Evolutionary conservation across 2,113 vertebrate genomes (phyloP), one percentile per base, ranked within the genome.

Genomic region (Limnothrissa miodon): DNA sequence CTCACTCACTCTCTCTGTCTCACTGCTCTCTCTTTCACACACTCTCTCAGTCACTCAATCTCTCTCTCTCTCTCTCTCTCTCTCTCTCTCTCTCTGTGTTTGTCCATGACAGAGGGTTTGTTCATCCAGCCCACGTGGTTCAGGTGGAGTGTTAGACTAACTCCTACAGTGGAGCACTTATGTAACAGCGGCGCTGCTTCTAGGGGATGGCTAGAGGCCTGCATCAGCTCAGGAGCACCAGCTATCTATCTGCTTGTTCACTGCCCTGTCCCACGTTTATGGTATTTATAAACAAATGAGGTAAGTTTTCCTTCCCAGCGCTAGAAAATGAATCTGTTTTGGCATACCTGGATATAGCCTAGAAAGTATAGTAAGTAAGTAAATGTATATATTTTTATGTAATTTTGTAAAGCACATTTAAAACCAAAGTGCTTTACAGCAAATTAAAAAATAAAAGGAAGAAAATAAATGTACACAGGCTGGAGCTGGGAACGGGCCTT

Each of bases 121-220:
- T 36, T 15, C 66, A 74, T 74, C 4, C 66, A 36, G 66, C 66
- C 66, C 66, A 74, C 78, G 25, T 15, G 29, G 66, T 79, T 42
- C 51, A 36, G 59, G 53, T 45, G 78, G 59, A 13, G 17, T 44
- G 45, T n/a, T 19, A 5, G 36, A 79, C 46, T 21, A 33, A 29
- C n/a, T 79, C 51, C 48, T 29, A 3, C 42, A 59, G 13, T 46
- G 44, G 15, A 59, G 23, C 19, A 29, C 25, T 46, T 79, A 62
- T 82, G 39, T 85, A 82, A 82, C n/a, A 81, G 45, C 10, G 10
- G 66, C 29, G 42, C 39, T 23, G 13, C 46, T 79, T 82, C 84
- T 46, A 51, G 45, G 74, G 79, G 79, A 81, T 23, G 21, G 21
- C 42, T 42, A 4, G 62, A 56, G 29, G 78, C 46, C 9, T 46